Evolutionary conservation across 2,797 vertebrate species (phyloP).

Genomic region (Bradypodion pumilum): DNA sequence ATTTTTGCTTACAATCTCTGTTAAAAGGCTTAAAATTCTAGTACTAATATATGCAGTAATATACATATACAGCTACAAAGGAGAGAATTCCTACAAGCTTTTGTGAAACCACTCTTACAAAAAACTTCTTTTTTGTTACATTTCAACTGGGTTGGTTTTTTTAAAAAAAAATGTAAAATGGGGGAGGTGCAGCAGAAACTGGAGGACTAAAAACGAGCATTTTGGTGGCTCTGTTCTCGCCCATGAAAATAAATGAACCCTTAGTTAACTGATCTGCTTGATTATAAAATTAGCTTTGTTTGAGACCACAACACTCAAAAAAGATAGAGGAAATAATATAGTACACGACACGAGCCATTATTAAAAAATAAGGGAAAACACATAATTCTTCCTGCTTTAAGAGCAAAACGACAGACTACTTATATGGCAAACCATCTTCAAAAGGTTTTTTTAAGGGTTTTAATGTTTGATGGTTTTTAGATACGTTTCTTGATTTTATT

Average conservation of each 20-base stretch:
- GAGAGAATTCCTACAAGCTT: constrained; percentile 1
- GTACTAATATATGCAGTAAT: background rate
- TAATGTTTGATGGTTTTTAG: too few species aligned
- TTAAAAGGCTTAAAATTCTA: background rate
- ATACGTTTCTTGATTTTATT: too few species aligned
- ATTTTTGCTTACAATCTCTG: background rate
- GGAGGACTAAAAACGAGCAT: constrained; percentile 9
- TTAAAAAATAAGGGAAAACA: background rate
- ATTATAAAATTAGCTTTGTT: constrained; percentile 47
- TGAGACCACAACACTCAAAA: constrained; percentile 8
- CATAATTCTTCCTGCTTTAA: background rate
- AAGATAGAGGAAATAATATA: background rate
- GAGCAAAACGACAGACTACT: background rate
- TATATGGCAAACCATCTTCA: background rate
- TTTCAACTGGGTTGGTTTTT: constrained; percentile 29
- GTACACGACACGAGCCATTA: background rate
- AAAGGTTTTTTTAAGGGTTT: too few species aligned
- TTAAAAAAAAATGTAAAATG: background rate
- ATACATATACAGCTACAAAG: background rate
- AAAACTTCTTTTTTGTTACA: constrained; percentile 42
- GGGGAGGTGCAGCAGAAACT: background rate
- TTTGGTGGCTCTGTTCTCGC: constrained; percentile 33
- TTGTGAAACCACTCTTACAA: background rate
- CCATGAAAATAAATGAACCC: constrained; percentile 47
- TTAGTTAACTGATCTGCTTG: constrained; percentile 42